A percentile compares a stretch with the other conserved stretches of the same genome.
Conservation (phyloP, 1,140 invertebrate genomes). For the Nasonia longicornis region DNA sequence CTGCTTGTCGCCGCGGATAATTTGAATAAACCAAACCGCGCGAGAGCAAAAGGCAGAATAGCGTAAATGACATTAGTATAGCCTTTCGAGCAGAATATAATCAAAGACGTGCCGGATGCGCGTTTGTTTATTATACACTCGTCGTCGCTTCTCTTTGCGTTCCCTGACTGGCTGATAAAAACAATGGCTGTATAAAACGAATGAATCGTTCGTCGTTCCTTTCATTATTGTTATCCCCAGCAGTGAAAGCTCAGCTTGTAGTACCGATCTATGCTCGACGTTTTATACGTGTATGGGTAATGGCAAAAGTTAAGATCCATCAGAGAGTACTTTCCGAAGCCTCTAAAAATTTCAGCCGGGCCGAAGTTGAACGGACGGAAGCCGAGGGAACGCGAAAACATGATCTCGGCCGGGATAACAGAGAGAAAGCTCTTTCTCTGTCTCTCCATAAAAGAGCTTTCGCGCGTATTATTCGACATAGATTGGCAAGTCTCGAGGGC, state of each 20-base stretch:
- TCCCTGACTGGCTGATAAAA: no score
- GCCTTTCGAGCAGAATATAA: neutral
- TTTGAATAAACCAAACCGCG: neutral
- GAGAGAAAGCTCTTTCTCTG: no score
- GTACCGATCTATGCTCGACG: neutral
- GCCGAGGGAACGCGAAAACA: neutral
- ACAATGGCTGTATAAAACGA: no score
- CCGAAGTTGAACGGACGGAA: neutral
- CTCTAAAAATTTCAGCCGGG: neutral
- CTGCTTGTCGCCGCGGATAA: neutral
- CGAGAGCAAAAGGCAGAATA: neutral
- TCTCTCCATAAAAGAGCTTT: neutral
- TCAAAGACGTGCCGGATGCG: no score
- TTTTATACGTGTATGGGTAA: neutral
- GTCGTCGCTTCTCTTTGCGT: no score
- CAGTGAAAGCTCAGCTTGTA: neutral
- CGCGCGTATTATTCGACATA: conserved; percentile 19
- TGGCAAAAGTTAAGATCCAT: neutral
- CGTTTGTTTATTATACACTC: no score
- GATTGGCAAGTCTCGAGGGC: neutral
- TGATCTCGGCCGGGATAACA: neutral
- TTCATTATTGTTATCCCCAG: no score
- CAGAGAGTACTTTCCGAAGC: neutral
- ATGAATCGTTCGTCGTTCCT: no score
- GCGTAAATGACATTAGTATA: neutral